A percentile compares a stretch with the other conserved stretches of the same genome.
Evolutionary conservation across 2,113 vertebrate species (phyloP).

Genomic region (Recurvirostra avosetta): DNA sequence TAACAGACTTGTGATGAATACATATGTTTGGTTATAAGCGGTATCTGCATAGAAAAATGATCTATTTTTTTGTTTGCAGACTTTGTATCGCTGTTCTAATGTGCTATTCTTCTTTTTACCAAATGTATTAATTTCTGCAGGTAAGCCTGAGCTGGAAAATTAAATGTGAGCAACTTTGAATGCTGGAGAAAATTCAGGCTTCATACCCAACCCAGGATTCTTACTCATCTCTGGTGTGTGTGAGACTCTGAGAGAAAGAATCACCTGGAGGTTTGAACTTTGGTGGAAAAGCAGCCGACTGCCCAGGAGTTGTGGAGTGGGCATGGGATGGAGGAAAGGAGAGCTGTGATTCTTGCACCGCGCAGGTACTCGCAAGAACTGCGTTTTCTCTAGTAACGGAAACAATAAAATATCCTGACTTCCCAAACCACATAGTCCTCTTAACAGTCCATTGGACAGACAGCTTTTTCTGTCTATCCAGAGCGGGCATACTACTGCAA

Average conservation of each 20-base stretch:
- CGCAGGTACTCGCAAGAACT: background rate
- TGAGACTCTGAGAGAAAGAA: background rate
- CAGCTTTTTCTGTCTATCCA: background rate
- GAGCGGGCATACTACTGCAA: background rate
- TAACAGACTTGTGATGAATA: background rate
- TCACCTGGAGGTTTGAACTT: background rate
- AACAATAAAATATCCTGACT: background rate
- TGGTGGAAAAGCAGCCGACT: background rate
- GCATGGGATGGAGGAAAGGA: background rate
- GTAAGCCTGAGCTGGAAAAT: background rate
- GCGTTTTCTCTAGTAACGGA: background rate
- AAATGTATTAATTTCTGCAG: background rate
- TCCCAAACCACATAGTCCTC: background rate
- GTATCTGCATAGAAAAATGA: background rate
- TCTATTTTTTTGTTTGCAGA: background rate
- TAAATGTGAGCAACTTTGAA: background rate
- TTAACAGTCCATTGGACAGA: no score
- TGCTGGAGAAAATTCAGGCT: background rate
- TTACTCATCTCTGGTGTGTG: background rate
- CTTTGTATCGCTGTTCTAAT: background rate
- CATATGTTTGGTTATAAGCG: background rate
- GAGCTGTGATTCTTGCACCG: background rate
- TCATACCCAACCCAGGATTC: background rate
- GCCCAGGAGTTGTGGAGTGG: background rate
- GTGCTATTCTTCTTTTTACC: background rate